phyloP scores from a whole-genome alignment of 2,113 vertebrate species.

The Electrona antarctica region DNA sequence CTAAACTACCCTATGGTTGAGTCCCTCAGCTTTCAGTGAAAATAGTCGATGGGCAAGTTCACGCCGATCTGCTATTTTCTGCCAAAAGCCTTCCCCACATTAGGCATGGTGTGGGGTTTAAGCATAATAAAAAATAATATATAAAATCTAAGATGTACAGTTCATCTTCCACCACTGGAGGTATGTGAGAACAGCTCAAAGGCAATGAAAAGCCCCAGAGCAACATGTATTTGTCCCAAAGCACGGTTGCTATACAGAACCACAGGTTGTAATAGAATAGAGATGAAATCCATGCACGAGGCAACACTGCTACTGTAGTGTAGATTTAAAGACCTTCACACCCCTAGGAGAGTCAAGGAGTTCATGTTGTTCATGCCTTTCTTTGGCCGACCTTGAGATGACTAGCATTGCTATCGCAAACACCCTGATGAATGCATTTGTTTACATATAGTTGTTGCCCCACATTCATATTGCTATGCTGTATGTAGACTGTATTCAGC shows the following conservation, averaged over 20 bases:
- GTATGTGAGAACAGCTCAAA: slow-evolving; percentile 21
- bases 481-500: too few relatives aligned
- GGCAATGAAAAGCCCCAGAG: slow-evolving; percentile 1
- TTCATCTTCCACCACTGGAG: background rate
- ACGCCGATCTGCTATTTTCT: too few relatives aligned
- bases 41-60: too few relatives aligned
- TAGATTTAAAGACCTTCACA: background rate
- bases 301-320: background rate
- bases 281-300: background rate
- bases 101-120: too few relatives aligned
- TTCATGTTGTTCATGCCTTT: slow-evolving; percentile 1
- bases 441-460: too few relatives aligned
- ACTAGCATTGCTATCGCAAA: background rate
- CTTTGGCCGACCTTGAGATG: slow-evolving; percentile 12
- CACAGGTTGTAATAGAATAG: slow-evolving; percentile 15
- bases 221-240: slow-evolving; percentile 11
- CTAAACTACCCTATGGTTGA: too few relatives aligned
- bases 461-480: too few relatives aligned
- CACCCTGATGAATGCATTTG: background rate
- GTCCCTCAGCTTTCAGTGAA: too few relatives aligned
- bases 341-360: background rate
- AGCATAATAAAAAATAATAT: too few relatives aligned
- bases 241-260: slow-evolving; percentile 1
- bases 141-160: too few relatives aligned
- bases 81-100: too few relatives aligned